phyloP scores from a whole-genome alignment of 2,888 invertebrate species.

The Thymelicus lineola region DNA sequence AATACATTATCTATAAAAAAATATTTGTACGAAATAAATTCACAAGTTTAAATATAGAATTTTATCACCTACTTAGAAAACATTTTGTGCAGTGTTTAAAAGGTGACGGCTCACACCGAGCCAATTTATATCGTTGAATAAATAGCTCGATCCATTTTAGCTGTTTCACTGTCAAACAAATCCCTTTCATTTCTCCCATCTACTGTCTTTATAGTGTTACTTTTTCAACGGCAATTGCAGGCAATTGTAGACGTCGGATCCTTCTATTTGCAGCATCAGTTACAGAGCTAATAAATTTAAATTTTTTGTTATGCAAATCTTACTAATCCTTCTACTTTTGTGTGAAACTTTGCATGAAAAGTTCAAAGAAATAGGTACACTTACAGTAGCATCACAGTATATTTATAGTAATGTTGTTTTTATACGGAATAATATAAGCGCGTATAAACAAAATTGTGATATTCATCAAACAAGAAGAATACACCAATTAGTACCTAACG shows the following conservation, averaged over 20 bases:
- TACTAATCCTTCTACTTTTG: not conserved
- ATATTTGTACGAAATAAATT: too few species aligned
- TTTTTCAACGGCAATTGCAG: constrained; percentile 19
- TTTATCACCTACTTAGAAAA: not conserved
- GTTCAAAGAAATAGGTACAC: too few species aligned
- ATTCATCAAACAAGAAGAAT: too few species aligned
- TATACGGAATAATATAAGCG: too few species aligned
- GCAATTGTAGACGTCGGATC: not conserved
- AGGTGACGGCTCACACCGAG: constrained; percentile 21
- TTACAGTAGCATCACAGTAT: too few species aligned
- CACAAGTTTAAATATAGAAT: too few species aligned
- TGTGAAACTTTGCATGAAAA: too few species aligned
- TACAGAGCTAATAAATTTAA: not conserved
- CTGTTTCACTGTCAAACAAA: constrained; percentile 29
- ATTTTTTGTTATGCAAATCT: too few species aligned
- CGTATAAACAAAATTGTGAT: too few species aligned
- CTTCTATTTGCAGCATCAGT: not conserved
- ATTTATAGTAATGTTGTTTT: too few species aligned
- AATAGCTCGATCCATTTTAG: constrained; percentile 29
- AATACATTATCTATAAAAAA: too few species aligned
- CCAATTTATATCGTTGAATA: constrained; percentile 12
- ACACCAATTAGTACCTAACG: too few species aligned
- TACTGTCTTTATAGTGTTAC: constrained; percentile 5
- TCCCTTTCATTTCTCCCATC: constrained; percentile 18
- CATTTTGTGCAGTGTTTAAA: not conserved